Evolutionary conservation across 2,888 invertebrate species (phyloP).

Genomic region (Deroplatys truncata): DNA sequence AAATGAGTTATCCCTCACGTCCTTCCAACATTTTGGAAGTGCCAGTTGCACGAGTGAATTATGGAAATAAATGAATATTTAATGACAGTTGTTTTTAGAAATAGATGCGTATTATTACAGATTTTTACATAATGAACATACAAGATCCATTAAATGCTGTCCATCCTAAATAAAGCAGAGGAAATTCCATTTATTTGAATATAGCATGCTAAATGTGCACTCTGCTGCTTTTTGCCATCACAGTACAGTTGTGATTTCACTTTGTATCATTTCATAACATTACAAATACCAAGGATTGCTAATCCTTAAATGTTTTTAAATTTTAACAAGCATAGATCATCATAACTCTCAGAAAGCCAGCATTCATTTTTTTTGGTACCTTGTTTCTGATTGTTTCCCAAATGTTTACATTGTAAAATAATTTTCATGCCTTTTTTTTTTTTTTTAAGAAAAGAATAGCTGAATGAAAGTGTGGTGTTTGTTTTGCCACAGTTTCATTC

Average conservation of each 20-base stretch:
- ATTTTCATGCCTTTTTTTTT: constrained; percentile 1
- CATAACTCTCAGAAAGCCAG: background rate
- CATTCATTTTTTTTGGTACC: constrained; percentile 3
- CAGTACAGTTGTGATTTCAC: background rate
- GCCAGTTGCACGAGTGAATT: background rate
- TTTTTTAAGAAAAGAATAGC: background rate
- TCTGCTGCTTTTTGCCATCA: background rate
- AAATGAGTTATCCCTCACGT: background rate
- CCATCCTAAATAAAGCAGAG: background rate
- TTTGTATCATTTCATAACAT: background rate
- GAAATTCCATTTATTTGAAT: constrained; percentile 15
- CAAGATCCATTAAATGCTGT: background rate
- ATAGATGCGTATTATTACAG: constrained; percentile 4
- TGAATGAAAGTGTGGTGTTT: background rate
- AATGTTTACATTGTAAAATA: background rate
- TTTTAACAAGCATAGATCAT: background rate
- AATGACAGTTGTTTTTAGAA: constrained; percentile 1
- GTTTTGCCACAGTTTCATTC: constrained; percentile 1
- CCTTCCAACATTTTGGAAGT: constrained; percentile 2
- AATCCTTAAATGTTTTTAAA: background rate
- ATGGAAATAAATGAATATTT: background rate
- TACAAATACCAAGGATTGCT: background rate
- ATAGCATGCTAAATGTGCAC: background rate
- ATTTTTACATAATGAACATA: constrained; percentile 1
- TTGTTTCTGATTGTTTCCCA: background rate